phyloP scores from a whole-genome alignment of 2,797 vertebrate genomes.

The Gymnoscopelus braueri region DNA sequence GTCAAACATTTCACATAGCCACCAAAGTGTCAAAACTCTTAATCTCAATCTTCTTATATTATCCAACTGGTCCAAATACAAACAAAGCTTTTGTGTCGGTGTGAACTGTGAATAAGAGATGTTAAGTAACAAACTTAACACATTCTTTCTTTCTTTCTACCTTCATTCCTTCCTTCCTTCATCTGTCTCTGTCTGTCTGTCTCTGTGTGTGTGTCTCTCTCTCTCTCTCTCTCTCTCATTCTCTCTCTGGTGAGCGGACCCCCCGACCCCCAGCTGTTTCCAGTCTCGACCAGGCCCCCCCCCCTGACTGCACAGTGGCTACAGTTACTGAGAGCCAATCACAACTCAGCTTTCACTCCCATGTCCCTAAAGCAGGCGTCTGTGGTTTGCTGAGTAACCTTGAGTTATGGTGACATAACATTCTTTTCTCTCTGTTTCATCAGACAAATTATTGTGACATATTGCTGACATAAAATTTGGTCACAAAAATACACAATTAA shows the following conservation, averaged over 20 bases:
- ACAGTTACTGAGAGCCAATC: neutral
- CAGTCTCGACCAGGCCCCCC: conserved; percentile 36
- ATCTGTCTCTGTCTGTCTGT: neutral
- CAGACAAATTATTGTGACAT: too few species aligned
- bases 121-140: conserved; percentile 9
- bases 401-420: neutral
- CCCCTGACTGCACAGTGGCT: conserved; percentile 7
- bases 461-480: too few species aligned
- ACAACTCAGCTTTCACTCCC: conserved; percentile 5
- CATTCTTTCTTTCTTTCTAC: neutral
- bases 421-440: neutral
- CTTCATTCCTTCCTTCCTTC: neutral
- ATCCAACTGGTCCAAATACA: conserved; percentile 4
- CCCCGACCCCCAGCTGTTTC: conserved; percentile 48
- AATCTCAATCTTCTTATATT: too few species aligned
- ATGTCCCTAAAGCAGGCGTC: conserved; percentile 3
- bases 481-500: too few species aligned
- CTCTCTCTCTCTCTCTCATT: too few species aligned
- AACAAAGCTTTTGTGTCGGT: conserved; percentile 9
- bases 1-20: neutral
- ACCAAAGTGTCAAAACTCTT: neutral
- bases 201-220: neutral
- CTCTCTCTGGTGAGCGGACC: too few species aligned
- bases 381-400: neutral
- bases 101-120: conserved; percentile 21